Evolutionary conservation across 2,113 vertebrate genomes (phyloP), one percentile per base, ranked within the genome.

Genomic region (Alethe castanea): DNA sequence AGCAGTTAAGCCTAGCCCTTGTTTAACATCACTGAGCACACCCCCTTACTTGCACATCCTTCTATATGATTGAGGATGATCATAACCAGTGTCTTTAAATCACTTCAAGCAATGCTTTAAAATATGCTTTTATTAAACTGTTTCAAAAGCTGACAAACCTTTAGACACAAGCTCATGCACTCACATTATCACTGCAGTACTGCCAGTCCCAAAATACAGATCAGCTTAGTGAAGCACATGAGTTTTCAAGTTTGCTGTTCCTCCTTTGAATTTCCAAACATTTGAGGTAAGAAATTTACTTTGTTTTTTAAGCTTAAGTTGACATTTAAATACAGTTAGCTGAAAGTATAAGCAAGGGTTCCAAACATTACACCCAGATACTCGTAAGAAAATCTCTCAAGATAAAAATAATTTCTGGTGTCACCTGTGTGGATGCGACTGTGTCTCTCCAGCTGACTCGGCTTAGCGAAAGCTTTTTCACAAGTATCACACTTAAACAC

Each of bases 391-490:
- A 80, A 84, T 19, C 9, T 14, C 19, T 20, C 3, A 6, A 85
- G 35, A 65, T 9, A 33, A 67, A 66, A 88, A 22, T 33, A 19
- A 45, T 64, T 78, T 78, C 61, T 59, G 36, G 20, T 13, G 15
- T 95, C 96, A 99, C 99, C 99, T 98, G 99, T 99, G 95, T 99
- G 99, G 65, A 99, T 99, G 54, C 99, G 98, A 95, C 99, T 99
- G 80, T 99, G 99, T 73, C 99, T 98, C 97, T 99, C 99, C 96
- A 99, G 98, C 95, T 99, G 99, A 97, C 99, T 99, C 29, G 99
- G 99, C 73, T 99, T 99, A 78, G 99, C 98, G 1, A 99, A 99
- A 11, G 99, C 99, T 97, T 99, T 99, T 72, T 98, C 98, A 40
- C 99, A 99, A 14, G 97, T 98, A 53, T 98, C 98, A 90, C 99